phyloP scores from a whole-genome alignment of 2,797 vertebrate species.

The Bucorvus abyssinicus region DNA sequence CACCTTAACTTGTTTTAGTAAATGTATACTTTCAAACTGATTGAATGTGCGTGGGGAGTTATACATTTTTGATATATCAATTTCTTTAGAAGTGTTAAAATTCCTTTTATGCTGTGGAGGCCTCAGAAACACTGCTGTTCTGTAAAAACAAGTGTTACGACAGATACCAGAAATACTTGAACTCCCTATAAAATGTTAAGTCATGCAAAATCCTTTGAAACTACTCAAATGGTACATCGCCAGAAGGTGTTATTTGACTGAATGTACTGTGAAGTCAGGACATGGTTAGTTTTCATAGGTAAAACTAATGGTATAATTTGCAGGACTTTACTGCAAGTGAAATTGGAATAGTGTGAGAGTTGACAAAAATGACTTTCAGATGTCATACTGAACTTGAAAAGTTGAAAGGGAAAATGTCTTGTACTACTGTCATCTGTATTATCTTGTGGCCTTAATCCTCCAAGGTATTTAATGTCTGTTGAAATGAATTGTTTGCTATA shows the following conservation, averaged over 20 bases:
- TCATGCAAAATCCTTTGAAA: background rate
- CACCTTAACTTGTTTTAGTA: background rate
- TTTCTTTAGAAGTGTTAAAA: background rate
- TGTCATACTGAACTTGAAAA: background rate
- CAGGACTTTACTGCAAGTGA: background rate
- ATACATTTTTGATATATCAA: rapidly evolving
- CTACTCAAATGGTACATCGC: background rate
- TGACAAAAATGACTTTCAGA: constrained; percentile 26
- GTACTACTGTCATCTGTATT: background rate
- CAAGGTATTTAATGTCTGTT: background rate
- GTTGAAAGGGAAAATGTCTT: background rate
- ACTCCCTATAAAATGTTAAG: background rate
- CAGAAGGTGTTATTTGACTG: background rate
- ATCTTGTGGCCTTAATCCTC: background rate
- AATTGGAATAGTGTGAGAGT: constrained; percentile 2
- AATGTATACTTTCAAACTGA: background rate
- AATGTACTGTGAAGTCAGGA: background rate
- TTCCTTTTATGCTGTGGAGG: background rate
- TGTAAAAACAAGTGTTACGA: background rate
- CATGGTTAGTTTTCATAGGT: background rate
- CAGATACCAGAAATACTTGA: background rate
- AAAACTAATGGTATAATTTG: background rate
- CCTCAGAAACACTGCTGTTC: background rate
- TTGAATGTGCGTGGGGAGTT: background rate
- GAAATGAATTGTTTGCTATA: constrained; percentile 1